Percentiles rank a stretch among this genome's conserved stretches.
Evolutionary conservation across 1,140 invertebrate genomes (phyloP).

Genomic region (Chymomyza costata): DNA sequence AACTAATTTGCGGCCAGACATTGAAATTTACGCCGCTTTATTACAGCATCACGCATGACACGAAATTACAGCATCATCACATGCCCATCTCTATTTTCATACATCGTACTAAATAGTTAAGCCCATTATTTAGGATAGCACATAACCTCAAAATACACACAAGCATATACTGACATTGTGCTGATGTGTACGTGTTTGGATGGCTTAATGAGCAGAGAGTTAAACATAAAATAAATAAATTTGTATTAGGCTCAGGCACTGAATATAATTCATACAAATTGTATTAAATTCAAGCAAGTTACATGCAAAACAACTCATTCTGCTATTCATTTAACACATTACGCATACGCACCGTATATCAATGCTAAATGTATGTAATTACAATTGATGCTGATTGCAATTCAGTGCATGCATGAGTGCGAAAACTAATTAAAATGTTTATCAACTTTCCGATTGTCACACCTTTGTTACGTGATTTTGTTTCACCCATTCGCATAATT

Average conservation of each 20-base stretch:
- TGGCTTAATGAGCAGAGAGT: conserved; percentile 43
- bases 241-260: conserved; percentile 25
- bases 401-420: conserved; percentile 24
- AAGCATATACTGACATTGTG: no score
- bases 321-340: conserved; percentile 31
- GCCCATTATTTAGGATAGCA: no score
- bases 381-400: conserved; percentile 56
- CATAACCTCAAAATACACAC: no score
- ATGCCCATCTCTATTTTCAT: no score
- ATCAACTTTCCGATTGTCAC: conserved; percentile 63
- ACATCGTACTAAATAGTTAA: no score
- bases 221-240: conserved; percentile 39
- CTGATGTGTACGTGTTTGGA: conserved; percentile 50
- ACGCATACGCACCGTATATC: conserved; percentile 48
- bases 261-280: conserved; percentile 60
- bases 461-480: conserved; percentile 36
- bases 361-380: conserved; percentile 41
- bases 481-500: background rate
- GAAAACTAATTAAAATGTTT: conserved; percentile 71
- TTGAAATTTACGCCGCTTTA: no score
- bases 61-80: no score
- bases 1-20: no score
- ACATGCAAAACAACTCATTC: conserved; percentile 12
- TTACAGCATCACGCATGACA: no score
- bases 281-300: conserved; percentile 61